A percentile compares a stretch with the other conserved stretches of the same genome.
phyloP scores from a whole-genome alignment of 2,113 vertebrate species.

The Crotalus horridus region DNA sequence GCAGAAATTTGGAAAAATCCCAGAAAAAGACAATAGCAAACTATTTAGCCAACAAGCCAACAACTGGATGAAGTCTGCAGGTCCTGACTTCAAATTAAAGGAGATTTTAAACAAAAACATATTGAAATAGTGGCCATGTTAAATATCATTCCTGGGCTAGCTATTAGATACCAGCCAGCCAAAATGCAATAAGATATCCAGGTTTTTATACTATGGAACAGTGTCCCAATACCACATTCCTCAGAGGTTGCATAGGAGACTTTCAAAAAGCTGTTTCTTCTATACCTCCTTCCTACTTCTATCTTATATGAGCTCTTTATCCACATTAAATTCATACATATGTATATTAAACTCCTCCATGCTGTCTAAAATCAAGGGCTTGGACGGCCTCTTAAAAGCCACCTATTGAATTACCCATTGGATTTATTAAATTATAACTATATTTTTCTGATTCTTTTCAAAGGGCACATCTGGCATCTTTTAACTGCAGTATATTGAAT shows the following conservation, averaged over 20 bases:
- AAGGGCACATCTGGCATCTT: slow-evolving; percentile 74
- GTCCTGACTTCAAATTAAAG: neutral
- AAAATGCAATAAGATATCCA: neutral
- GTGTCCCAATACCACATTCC: neutral
- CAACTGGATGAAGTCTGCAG: neutral
- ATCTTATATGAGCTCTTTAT: neutral
- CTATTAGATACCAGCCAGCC: neutral
- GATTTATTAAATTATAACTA: slow-evolving; percentile 55
- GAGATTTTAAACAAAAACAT: neutral
- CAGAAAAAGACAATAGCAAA: neutral
- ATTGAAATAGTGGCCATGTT: neutral
- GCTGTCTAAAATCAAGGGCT: slow-evolving; percentile 58
- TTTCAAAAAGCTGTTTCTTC: neutral
- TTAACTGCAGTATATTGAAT: slow-evolving; percentile 72
- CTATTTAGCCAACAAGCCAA: neutral
- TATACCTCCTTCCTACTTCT: too few relatives aligned
- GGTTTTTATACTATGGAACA: neutral
- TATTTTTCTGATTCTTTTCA: slow-evolving; percentile 67
- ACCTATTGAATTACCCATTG: slow-evolving; percentile 72
- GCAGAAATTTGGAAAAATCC: neutral
- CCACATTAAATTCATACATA: neutral
- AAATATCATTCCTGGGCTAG: neutral
- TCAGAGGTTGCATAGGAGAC: neutral
- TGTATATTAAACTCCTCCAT: slow-evolving; percentile 58
- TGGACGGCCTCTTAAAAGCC: slow-evolving; percentile 68